Evolutionary conservation across 1,140 invertebrate species (phyloP), one percentile per base, ranked within the genome.

Genomic region (Meloidogyne exigua): DNA sequence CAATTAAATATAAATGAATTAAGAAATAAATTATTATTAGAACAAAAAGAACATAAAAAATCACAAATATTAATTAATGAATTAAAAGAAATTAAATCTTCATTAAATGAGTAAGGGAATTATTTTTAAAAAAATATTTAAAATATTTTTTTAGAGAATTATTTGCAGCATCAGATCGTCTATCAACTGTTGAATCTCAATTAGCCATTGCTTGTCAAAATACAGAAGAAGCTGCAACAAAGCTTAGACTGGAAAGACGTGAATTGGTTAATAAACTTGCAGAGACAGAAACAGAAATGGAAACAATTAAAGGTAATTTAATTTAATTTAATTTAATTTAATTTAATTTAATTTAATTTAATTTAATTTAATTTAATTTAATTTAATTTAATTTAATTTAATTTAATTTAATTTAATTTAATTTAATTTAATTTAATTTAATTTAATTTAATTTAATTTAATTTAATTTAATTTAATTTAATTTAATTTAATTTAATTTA

Each of bases 271-370:
- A 57, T 57, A 57, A n/a, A 57, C 9, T 57, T n/a, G 49, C 5
- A 9, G 15, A n/a, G n/a, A 57, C 3, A n/a, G 49, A 57, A 57
- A n/a, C 9, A 21, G 49, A 73, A 32, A 26, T 73, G 23, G 71
- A 73, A 36, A 23, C 28, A 36, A 9, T 73, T 23, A 73, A 63
- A 28, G 71, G 71, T 73, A 65, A 26, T 21, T 72, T 15, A 49
- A 25, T 15, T 39, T 3, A 72, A 39, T 66, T 36, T 13, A 13
- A 12, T 28, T 66, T 12, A 26, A 66, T 36, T 11, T 36, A 13
- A 49, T 13, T n/a, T 63, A 44, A 5, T 32, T 23, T 72, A 10
- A 2, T 28, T n/a, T 21, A 73, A 49, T 13, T n/a, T 63, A 44
- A 5, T 32, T 23, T 72, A 10, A 2, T 28, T n/a, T 21, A 73